Evolutionary conservation across 1,140 invertebrate species (phyloP).

Genomic region (Limonius californicus): DNA sequence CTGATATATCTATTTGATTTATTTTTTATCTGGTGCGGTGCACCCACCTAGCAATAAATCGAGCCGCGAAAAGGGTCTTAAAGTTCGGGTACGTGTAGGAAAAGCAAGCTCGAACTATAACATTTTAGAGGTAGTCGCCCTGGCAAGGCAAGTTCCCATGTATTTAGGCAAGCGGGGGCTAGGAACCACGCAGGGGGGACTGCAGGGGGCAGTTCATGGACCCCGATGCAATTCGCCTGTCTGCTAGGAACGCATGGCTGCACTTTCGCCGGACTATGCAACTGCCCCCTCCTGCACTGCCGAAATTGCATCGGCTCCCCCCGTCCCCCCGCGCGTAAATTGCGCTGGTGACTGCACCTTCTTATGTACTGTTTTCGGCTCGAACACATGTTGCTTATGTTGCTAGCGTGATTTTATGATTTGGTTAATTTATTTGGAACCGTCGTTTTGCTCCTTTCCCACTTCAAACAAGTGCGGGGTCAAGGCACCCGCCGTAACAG

Average conservation of each 20-base stretch:
- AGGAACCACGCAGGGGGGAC: slow-evolving; percentile 22
- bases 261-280: slow-evolving; percentile 45
- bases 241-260: slow-evolving; percentile 47
- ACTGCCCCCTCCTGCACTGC: slow-evolving; percentile 24
- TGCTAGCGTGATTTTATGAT: slow-evolving; percentile 9
- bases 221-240: slow-evolving; percentile 45
- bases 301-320: slow-evolving; percentile 20
- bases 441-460: neutral
- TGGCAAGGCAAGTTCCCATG: slow-evolving; percentile 16
- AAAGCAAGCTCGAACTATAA: slow-evolving; percentile 2
- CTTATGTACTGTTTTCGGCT: neutral
- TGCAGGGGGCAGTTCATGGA: slow-evolving; percentile 37
- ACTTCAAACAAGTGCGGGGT: neutral
- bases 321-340: neutral
- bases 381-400: slow-evolving; percentile 14
- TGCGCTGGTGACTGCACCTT: neutral
- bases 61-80: neutral
- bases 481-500: neutral
- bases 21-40: neutral
- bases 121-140: slow-evolving; percentile 17
- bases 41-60: neutral
- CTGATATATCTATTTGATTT: neutral
- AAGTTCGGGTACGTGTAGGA: slow-evolving; percentile 4
- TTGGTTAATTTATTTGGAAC: slow-evolving; percentile 6
- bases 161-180: slow-evolving; percentile 22